A percentile compares a stretch with the other conserved stretches of the same genome.
Conservation (phyloP, 2,888 invertebrate genomes). For the Nomada fabriciana region DNA sequence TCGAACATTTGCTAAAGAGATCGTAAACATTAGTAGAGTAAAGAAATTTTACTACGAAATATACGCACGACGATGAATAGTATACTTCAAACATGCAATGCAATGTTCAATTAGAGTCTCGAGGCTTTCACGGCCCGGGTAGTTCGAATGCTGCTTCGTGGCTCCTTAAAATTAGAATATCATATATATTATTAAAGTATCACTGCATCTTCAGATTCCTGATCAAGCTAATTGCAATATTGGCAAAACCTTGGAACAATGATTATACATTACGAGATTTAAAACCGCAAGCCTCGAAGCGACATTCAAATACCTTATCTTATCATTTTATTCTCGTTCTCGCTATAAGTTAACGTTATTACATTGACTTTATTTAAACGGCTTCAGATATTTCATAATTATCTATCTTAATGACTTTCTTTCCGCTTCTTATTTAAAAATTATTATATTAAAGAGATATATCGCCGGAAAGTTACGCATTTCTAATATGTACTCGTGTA, state of each 20-base stretch:
- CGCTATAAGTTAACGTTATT: background rate
- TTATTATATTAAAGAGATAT: conserved; percentile 20
- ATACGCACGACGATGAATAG: background rate
- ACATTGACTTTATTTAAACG: background rate
- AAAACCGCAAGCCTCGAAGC: too few relatives aligned
- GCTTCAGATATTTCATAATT: conserved; percentile 20
- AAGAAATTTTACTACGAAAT: conserved; percentile 1
- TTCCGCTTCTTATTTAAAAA: conserved; percentile 1
- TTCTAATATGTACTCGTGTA: conserved; percentile 1
- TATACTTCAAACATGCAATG: conserved; percentile 17
- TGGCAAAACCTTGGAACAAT: too few relatives aligned
- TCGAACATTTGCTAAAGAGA: conserved; percentile 4
- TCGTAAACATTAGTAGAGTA: background rate
- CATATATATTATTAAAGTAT: too few relatives aligned
- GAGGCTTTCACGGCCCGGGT: too few relatives aligned
- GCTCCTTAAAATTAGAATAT: too few relatives aligned
- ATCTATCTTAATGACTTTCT: background rate
- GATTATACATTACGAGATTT: too few relatives aligned
- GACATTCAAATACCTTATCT: background rate
- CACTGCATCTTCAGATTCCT: too few relatives aligned
- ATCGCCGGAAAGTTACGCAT: conserved; percentile 3
- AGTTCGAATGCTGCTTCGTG: too few relatives aligned
- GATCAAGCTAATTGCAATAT: too few relatives aligned
- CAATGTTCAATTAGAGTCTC: background rate
- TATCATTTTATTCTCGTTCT: background rate